Base-by-base conservation (phyloP, 2,797 vertebrate species). In the Lagodon rhomboides region DNA sequence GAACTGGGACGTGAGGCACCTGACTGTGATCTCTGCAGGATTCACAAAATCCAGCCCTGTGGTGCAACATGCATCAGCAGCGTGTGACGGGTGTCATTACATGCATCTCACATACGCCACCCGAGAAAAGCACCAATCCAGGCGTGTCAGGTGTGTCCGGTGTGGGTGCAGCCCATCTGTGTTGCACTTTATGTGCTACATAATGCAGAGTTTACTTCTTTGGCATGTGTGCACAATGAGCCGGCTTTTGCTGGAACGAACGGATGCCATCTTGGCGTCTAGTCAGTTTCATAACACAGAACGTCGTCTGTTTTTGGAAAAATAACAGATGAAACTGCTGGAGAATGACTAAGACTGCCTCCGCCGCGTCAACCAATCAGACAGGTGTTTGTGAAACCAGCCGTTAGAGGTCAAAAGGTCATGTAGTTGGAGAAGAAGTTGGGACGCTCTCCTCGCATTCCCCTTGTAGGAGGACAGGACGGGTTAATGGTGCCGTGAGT, bases 401-500 rank as follows among this genome's bases (percentile, higher is more conserved):
- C 20, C 6, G 11, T 13, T 1, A 41, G 20, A 68, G 53, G 60
- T 76, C 56, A 22, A 1, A 20, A 44, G 58, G 59, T 65, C 43
- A 44, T 11, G 66, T 10, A 27, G 58, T 18, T 50, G 62, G 71
- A 64, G 44, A 65, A 80, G 62, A 76, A 65, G 67, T 64, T 77
- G 59, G 61, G 53, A 63, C 11, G 23, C 20, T 68, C 64, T 65
- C 41, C n/a, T 61, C 73, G 17, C 20, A 12, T 58, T 50, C 66
- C 66, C 60, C 34, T 49, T 54, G 54, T 22, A 50, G 68, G 61
- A 71, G 67, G 69, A 75, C 61, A 71, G 27, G 66, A 59, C 4
- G 71, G 49, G 77, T 75, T 82, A 83, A 73, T 58, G 81, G 68
- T 75, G 55, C 63, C 80, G 63, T 43, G 27, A 75, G 84, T 87